These are phyloP conservation scores for Dipodomys spectabilis DNA, from an alignment of 2,113 vertebrate genomes.

Conservation along the genomic window DNA sequence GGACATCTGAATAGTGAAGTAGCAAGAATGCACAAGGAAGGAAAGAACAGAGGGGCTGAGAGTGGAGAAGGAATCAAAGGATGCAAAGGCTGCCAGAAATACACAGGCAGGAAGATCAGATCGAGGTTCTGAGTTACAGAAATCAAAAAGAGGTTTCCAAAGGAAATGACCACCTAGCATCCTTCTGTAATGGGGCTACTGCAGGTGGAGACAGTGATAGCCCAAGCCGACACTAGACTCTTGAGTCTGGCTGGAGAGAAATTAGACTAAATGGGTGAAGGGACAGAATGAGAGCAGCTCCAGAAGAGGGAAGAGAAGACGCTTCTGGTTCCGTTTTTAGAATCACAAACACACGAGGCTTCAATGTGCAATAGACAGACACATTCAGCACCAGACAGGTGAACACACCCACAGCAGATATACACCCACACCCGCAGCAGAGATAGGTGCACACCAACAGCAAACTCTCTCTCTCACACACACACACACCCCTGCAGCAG, in stretches of 20 bases:
- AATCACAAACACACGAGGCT: neutral
- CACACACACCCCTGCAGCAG: too few species aligned
- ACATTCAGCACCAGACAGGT: neutral
- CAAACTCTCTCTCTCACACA: too few species aligned
- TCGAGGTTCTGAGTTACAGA: neutral
- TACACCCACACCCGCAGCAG: too few species aligned
- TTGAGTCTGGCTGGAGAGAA: neutral
- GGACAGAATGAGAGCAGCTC: conserved; percentile 1
- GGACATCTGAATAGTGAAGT: neutral
- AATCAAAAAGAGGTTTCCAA: neutral
- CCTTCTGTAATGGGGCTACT: neutral
- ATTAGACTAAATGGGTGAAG: neutral
- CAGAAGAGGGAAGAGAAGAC: conserved; percentile 12
- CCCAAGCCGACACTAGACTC: neutral
- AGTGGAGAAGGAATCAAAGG: neutral
- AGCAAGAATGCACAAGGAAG: neutral
- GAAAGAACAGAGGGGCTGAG: too few species aligned
- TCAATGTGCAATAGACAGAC: neutral
- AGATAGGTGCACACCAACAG: too few species aligned
- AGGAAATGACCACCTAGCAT: neutral
- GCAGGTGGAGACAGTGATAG: too few species aligned
- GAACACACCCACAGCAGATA: too few species aligned
- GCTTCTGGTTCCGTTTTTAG: neutral
- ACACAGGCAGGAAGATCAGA: neutral
- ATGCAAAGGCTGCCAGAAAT: neutral